Base-by-base conservation (phyloP, 2,888 invertebrate genomes). In the Amblyjoppa fuscipennis region DNA sequence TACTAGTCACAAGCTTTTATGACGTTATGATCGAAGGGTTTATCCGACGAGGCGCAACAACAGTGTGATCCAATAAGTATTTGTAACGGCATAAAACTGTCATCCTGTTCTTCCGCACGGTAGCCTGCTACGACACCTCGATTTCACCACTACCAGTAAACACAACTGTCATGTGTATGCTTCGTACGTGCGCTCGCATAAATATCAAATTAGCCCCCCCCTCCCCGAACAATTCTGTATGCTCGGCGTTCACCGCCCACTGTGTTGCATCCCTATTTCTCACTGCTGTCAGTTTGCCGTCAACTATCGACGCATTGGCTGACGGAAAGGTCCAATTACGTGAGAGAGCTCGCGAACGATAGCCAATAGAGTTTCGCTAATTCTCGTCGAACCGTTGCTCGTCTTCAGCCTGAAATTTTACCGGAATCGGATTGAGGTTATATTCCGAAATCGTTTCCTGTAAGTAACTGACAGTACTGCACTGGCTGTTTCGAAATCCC, bases 71-170 rank as follows among this genome's bases (percentile, higher is more conserved):
- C 79, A 79, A 68, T 66, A 61, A 11, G 53, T 56, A 68, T 20
- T 70, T 16, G 41, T 41, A 68, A 71, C 76, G 56, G 41, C 53
- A 76, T 76, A 76, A 76, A 85, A 82, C 85, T 82, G 82, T 83
- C 85, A 82, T 82, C 68, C 59, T 74, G 73, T 53, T 59, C 38
- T 70, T 81, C 41, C 16, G 20, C 68, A n/a, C 51, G 61, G 28
- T 71, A 6, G 16, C 38, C 64, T 9, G 66, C 51, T 71, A 53
- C 70, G 51, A 53, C 16, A 79, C 61, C 28, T 28, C 16, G 53
- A 31, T 34, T 64, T 16, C 34, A 64, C 61, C 78, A 20, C 61
- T 41, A 49, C 69, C 41, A 56, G 66, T 69, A 70, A 49, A 82
- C 61, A 38, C 70, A 45, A 80, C 49, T 84, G 64, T 80, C 80